These are phyloP conservation scores for Thysanoteuthis rhombus DNA, from an alignment of 2,888 invertebrate genomes.

Conservation along the genomic window DNA sequence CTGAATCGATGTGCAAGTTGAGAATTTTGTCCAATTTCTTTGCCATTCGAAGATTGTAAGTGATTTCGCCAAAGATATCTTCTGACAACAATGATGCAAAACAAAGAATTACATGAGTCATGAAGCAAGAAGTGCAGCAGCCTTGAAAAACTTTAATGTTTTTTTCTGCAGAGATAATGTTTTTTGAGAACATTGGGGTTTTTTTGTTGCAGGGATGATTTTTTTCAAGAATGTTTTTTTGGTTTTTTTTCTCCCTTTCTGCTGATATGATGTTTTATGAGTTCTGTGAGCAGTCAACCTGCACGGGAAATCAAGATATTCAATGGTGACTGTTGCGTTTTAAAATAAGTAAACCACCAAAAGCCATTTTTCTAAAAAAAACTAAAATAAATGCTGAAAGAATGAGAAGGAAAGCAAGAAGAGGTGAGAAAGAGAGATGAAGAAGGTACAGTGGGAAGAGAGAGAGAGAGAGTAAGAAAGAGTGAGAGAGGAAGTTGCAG, in stretches of 20 bases:
- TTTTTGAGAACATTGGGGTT: no score
- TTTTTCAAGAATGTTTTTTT: no score
- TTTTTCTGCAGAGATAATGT: no score
- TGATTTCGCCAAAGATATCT: background rate
- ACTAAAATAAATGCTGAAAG: no score
- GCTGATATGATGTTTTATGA: background rate
- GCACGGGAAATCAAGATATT: background rate
- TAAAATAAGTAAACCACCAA: background rate
- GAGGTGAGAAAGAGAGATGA: no score
- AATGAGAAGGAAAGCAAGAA: no score
- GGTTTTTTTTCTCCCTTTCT: no score
- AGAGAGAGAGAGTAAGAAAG: background rate
- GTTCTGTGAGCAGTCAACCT: background rate
- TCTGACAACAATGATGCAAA: background rate
- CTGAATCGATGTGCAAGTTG: background rate
- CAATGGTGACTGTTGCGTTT: background rate
- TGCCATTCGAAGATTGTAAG: background rate
- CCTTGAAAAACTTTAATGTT: background rate
- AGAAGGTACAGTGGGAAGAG: no score
- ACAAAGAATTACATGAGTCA: background rate
- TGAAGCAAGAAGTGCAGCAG: background rate
- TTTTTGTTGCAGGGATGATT: no score
- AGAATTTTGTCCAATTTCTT: background rate
- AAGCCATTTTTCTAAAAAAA: background rate
- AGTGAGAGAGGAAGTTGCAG: rapidly evolving